Percentiles rank a stretch among this genome's conserved stretches.
Evolutionary conservation across 2,797 vertebrate species (phyloP).

Genomic region (Sebastes taczanowskii): DNA sequence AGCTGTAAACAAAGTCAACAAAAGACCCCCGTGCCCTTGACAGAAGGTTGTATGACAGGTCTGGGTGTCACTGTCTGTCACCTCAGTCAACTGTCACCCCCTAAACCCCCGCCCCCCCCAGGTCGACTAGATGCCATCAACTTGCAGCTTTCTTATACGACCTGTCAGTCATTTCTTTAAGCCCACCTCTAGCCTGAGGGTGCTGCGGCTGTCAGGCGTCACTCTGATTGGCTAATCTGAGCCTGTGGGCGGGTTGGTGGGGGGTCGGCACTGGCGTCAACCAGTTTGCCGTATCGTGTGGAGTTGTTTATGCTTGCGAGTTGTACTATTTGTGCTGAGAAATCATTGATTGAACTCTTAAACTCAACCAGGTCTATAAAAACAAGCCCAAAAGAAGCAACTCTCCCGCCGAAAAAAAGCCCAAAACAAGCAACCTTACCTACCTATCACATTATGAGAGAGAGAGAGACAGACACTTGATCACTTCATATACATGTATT

Average conservation of each 20-base stretch:
- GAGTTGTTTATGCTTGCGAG: not conserved
- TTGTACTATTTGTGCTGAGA: not conserved
- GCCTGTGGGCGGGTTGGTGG: conserved; percentile 12
- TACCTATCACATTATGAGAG: not conserved
- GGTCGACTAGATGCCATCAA: conserved; percentile 53
- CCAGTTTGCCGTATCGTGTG: not conserved
- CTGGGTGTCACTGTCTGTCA: conserved; percentile 58
- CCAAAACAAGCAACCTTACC: no score
- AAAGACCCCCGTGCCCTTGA: conserved; percentile 54
- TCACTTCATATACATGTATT: no score
- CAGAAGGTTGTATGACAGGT: conserved; percentile 61
- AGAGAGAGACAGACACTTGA: not conserved
- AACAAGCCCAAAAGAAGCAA: no score
- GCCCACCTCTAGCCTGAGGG: conserved; percentile 44
- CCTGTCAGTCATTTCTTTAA: conserved; percentile 55
- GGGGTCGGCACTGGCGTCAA: conserved; percentile 3
- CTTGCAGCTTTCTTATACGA: conserved; percentile 46
- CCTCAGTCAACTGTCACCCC: conserved; percentile 50
- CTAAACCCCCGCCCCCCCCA: no score
- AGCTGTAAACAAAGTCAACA: conserved; percentile 39
- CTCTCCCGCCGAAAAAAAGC: accelerated
- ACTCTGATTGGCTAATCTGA: conserved; percentile 63
- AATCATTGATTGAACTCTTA: conserved; percentile 4
- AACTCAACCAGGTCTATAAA: no score
- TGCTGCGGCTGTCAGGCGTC: conserved; percentile 47